phyloP scores from a whole-genome alignment of 2,797 vertebrate genomes.

The Poeciliopsis turneri region DNA sequence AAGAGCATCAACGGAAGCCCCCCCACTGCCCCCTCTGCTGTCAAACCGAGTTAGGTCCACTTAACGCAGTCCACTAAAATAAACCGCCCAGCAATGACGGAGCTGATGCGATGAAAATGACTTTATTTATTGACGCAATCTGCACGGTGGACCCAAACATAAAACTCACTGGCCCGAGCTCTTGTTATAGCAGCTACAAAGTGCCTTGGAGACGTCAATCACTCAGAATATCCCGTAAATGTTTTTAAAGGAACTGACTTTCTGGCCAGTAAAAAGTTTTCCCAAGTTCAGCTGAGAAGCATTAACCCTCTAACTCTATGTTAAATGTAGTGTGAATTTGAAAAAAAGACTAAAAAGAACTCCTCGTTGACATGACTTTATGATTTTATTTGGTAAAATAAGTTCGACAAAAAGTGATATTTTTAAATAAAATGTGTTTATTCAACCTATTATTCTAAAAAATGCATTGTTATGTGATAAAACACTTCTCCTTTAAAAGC shows the following conservation, averaged over 20 bases:
- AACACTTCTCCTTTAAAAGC: neutral
- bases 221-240: neutral
- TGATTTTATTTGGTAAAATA: constrained; percentile 39
- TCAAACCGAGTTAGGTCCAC: constrained; percentile 45
- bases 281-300: constrained; percentile 24
- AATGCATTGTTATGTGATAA: neutral
- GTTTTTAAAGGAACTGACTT: constrained; percentile 4
- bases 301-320: neutral
- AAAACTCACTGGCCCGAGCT: constrained; percentile 23
- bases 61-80: constrained; percentile 27
- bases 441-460: constrained; percentile 54
- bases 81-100: constrained; percentile 24
- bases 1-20: neutral
- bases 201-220: constrained; percentile 1
- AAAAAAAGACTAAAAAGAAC: neutral
- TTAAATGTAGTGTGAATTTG: neutral
- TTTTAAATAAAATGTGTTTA: constrained; percentile 56
- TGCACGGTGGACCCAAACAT: constrained; percentile 9
- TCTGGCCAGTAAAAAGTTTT: constrained; percentile 32
- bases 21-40: constrained; percentile 34
- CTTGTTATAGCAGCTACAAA: constrained; percentile 25
- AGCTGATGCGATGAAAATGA: constrained; percentile 31
- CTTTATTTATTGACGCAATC: constrained; percentile 28
- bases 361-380: neutral
- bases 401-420: constrained; percentile 59